Evolutionary conservation across 23 tunicate genomes (phyloP), one percentile per base, ranked within the genome.

Genomic region (Halocynthia roretzi): DNA sequence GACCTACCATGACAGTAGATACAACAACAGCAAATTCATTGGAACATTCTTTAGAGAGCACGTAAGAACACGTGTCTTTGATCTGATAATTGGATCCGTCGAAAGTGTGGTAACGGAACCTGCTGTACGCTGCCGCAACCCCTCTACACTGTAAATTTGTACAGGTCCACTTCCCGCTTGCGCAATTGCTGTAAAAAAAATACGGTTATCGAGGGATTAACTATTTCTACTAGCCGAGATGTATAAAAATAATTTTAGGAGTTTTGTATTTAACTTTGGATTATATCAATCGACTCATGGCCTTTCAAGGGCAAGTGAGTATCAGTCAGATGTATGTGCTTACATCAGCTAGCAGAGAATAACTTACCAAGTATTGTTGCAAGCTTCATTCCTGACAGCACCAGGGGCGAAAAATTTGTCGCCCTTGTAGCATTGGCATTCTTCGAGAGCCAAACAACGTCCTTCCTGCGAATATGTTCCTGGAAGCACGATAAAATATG

Each of bases 341-440:
- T 0, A 31, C 44, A 31, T 31, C n/a, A 31, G 44, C 44, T 31
- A 31, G 44, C 44, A 31, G 72, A 15, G 2, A 4, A 15, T 17
- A 11, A 68, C 76, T 15, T 8, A 74, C 78, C 78, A 74, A n/a
- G 78, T 53, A 64, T 74, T 74, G 62, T 74, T 74, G 63, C 78
- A 74, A 0, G 55, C 22, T 12, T 54, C 56, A 8, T 54, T 48
- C n/a, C 55, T 54, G 17, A 8, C 10, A 10, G 55, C n/a, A 20
- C 78, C 63, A 14, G 78, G 64, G 10, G 20, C 64, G 6, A 8
- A 74, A 18, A 5, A 74, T 54, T 53, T 54, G 18, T 31, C 6
- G 14, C 56, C 22, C 63, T 14, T 52, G 55, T 74, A 62, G 22
- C 78, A 74, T 53, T 54, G 20, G 5, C 78, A 74, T 54, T 74